Evolutionary conservation across 2,113 vertebrate species (phyloP).

Genomic region (Apodemus sylvaticus): DNA sequence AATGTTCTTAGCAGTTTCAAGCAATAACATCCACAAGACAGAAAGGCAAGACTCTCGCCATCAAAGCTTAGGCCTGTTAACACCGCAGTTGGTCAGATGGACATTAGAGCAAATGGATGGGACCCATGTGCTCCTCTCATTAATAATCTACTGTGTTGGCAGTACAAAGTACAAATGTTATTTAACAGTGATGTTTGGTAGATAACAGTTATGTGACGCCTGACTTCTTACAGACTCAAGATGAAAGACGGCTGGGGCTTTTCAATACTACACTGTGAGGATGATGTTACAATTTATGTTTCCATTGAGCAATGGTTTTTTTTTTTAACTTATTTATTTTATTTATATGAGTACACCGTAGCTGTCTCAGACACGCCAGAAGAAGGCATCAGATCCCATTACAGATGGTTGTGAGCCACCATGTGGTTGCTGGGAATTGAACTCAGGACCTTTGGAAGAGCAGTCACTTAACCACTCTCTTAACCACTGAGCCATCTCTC

Average conservation of each 20-base stretch:
- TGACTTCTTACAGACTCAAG: not conserved
- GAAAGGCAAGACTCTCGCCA: slow-evolving; percentile 85
- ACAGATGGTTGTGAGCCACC: too few relatives aligned
- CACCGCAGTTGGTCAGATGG: slow-evolving; percentile 60
- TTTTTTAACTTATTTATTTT: too few relatives aligned
- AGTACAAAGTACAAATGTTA: not conserved
- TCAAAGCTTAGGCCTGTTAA: slow-evolving; percentile 81
- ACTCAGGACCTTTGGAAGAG: too few relatives aligned
- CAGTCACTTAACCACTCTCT: too few relatives aligned
- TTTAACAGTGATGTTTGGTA: not conserved
- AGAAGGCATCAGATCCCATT: too few relatives aligned
- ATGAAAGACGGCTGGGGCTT: not conserved
- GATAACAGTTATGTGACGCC: not conserved
- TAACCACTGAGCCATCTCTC: too few relatives aligned
- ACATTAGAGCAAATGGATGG: slow-evolving; percentile 36
- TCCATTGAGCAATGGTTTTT: not conserved
- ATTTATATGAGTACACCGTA: too few relatives aligned
- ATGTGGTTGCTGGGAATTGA: too few relatives aligned
- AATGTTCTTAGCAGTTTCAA: not conserved
- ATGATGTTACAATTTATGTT: not conserved
- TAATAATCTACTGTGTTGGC: not conserved
- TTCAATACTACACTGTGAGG: not conserved
- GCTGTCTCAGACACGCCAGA: too few relatives aligned
- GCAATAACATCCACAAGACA: slow-evolving; percentile 78
- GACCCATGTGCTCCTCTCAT: slow-evolving; percentile 20